Base-by-base conservation (phyloP, 1,140 invertebrate species). In the Sinella curviseta region DNA sequence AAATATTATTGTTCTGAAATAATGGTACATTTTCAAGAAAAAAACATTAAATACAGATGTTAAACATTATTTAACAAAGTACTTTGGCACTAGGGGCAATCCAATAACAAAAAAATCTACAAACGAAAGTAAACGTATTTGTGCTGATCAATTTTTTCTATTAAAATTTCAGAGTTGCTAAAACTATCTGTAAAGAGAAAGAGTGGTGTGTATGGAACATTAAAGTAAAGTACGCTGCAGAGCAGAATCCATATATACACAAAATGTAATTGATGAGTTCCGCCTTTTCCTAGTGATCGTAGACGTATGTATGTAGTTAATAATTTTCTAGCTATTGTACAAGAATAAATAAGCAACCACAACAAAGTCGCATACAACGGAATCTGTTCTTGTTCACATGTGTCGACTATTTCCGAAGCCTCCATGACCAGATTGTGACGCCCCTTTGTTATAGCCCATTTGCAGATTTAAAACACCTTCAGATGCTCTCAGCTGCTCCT, bases 371-470 rank as follows among this genome's bases (percentile, higher is more conserved):
- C 39, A 8, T 20, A 48, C 57, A 60, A n/a, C 4, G 57, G 24
- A 60, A 60, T 60, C 4, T n/a, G 8, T 48, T 48, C 39, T 8
- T 8, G 39, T 89, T 91, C 92, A 96, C 95, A 96, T 96, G 86
- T 96, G 94, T 85, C 95, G 91, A n/a, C 94, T 96, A 87, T 99
- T 99, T 83, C 97, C 97, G 86, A 99, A 95, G 77, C 94, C 92
- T 78, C 95, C 94, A 77, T 92, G 92, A 1, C 95, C 95, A 57
- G 94, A 89, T 86, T 96, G 94, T 31, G 92, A 93, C 16, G 94
- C 94, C 36, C 94, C 94, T 86, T 98, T 97, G 88, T 99, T 99
- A 89, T 90, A 97, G 30, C 98, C 97, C 92, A 97, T 97, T 88
- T 99, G 97, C 16, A 99, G 90, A 85, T 95, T 95, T 24, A 99